Conservation (phyloP, 2,113 vertebrate species). For the Aegotheles bennettii region DNA sequence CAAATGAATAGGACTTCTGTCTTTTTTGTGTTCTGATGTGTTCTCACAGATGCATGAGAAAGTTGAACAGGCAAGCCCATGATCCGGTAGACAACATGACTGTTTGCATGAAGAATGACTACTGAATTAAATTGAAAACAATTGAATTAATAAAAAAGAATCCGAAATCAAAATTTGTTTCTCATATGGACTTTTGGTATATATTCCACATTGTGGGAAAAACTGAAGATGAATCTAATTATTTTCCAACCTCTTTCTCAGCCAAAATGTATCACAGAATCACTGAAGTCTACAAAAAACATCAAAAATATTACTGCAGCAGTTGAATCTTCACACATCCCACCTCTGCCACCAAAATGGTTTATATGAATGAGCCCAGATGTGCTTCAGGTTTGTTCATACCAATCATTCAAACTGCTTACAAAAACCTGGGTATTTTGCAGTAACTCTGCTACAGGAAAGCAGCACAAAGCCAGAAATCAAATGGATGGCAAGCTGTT, state of each 20-base stretch:
- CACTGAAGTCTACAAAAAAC: background rate
- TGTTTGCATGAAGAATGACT: background rate
- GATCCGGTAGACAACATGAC: background rate
- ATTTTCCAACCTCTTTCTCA: background rate
- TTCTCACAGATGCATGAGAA: background rate
- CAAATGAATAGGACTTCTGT: background rate
- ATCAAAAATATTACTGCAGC: background rate
- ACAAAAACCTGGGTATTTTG: background rate
- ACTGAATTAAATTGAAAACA: background rate
- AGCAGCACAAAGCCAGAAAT: background rate
- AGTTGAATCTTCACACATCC: background rate
- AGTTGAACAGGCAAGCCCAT: background rate
- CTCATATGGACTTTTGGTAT: background rate
- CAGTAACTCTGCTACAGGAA: background rate
- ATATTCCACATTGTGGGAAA: background rate
- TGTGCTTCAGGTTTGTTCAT: background rate
- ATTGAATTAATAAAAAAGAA: background rate
- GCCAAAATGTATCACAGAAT: background rate
- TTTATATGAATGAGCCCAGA: background rate
- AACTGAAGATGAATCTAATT: background rate
- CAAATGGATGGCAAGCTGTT: background rate
- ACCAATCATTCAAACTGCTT: background rate
- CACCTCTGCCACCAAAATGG: background rate
- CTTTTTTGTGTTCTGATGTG: background rate
- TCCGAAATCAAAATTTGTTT: background rate